Evolutionary conservation across 2,797 vertebrate species (phyloP).

Genomic region (Chlorospingus semifuscus): DNA sequence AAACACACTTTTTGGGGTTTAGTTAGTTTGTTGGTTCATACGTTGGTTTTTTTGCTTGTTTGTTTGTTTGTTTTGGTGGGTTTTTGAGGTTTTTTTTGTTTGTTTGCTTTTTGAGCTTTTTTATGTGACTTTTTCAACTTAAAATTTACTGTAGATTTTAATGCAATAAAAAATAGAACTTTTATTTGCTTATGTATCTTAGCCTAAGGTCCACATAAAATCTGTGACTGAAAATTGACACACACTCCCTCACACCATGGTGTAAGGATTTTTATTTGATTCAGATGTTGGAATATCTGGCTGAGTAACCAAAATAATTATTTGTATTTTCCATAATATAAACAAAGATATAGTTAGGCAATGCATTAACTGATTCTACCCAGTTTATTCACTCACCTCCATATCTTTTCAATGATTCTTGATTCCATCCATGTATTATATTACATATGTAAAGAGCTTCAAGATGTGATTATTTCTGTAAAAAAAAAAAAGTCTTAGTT

Average conservation of each 20-base stretch:
- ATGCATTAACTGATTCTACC: not conserved
- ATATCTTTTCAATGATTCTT: not conserved
- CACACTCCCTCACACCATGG: accelerated
- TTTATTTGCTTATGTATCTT: not conserved
- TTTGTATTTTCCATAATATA: not conserved
- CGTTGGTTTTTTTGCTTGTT: not conserved
- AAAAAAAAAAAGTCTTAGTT: not conserved
- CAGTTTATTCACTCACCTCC: not conserved
- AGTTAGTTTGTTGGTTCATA: not conserved
- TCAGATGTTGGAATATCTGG: not conserved
- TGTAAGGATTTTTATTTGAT: not conserved
- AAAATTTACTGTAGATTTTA: not conserved
- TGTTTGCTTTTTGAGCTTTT: not conserved
- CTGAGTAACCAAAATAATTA: not conserved
- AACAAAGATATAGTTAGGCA: not conserved
- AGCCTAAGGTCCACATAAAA: not conserved
- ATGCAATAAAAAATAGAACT: not conserved
- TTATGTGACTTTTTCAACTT: not conserved
- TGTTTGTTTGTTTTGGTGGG: not conserved
- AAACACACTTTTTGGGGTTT: accelerated
- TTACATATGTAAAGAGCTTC: not conserved
- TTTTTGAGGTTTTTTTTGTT: not conserved
- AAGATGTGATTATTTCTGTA: not conserved
- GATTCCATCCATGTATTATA: not conserved
- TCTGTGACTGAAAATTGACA: not conserved